Evolutionary conservation across 53 echinoderm and acorn worm species (phyloP), one percentile per base, ranked within the genome.

Genomic region (Paracentrotus lividus): DNA sequence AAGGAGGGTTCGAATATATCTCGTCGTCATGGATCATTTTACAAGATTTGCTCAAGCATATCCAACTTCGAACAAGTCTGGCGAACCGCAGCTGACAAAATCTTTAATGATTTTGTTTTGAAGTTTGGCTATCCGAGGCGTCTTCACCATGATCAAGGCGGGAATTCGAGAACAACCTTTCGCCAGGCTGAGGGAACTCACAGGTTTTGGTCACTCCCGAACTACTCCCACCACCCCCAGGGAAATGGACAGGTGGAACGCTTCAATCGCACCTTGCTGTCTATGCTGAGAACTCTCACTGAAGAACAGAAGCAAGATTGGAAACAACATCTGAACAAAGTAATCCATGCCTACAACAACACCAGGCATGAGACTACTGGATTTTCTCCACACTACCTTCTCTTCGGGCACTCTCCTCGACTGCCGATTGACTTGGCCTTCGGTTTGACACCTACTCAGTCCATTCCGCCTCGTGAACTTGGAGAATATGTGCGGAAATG

Each of bases 81-180:
- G 72, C 6, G n/a, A n/a, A n/a, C n/a, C n/a, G n/a, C n/a, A n/a
- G n/a, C n/a, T n/a, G n/a, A n/a, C n/a, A n/a, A 76, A 16, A 49
- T 69, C 92, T 36, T 75, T 33, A 29, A 72, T 54, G 21, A 67
- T 97, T 88, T 64, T 92, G 87, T 96, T 16, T 36, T 95, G 20
- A 92, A 85, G 43, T 97, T 94, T 88, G 97, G 96, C 1, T 97
- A 93, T 59, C 95, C 95, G 1, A 51, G 34, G 42, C 52, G 88
- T 42, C n/a, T 96, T 0, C 96, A 95, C 78, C 97, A 95, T 56
- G 95, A 97, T 56, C 97, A 97, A 49, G 95, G 95, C 52, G 95
- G 8, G 94, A 97, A 59, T 96, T 96, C 93, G 95, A 95, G 40
- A 95, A 96, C 57, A 81, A 93, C n/a, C 61, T 96, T 96, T 96